Evolutionary conservation across 2,888 invertebrate species (phyloP).

Genomic region (Lottia gigantea): DNA sequence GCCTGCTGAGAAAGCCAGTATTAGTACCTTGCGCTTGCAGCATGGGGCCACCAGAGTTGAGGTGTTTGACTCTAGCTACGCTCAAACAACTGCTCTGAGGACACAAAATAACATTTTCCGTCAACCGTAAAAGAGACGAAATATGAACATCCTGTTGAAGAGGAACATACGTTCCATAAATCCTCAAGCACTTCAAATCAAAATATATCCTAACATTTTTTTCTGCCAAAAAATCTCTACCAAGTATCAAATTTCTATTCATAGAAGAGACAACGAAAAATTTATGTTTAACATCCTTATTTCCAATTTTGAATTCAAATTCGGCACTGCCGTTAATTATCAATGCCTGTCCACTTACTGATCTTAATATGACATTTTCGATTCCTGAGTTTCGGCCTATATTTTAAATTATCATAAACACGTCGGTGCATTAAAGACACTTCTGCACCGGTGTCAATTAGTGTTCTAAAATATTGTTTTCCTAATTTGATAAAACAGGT

Average conservation of each 20-base stretch:
- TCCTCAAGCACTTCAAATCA: not conserved
- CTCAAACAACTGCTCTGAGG: not conserved
- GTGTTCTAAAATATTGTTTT: not conserved
- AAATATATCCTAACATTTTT: conserved; percentile 1
- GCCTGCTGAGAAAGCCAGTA: not conserved
- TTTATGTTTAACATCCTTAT: not conserved
- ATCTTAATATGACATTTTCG: no score
- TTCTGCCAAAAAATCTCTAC: not conserved
- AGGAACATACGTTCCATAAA: not conserved
- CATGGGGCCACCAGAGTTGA: no score
- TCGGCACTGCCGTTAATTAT: no score
- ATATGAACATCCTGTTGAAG: not conserved
- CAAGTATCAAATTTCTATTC: not conserved
- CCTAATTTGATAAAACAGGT: not conserved
- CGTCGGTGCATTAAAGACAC: not conserved
- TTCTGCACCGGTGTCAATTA: conserved; percentile 10
- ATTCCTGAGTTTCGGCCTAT: not conserved
- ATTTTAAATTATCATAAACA: not conserved
- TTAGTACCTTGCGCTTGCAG: no score
- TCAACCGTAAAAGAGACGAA: not conserved
- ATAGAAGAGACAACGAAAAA: not conserved
- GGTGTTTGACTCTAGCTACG: no score
- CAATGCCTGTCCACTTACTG: no score
- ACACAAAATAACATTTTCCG: not conserved
- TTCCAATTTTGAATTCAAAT: not conserved